Evolutionary conservation across 2,797 vertebrate species (phyloP).

Genomic region (Sphenodon punctatus): DNA sequence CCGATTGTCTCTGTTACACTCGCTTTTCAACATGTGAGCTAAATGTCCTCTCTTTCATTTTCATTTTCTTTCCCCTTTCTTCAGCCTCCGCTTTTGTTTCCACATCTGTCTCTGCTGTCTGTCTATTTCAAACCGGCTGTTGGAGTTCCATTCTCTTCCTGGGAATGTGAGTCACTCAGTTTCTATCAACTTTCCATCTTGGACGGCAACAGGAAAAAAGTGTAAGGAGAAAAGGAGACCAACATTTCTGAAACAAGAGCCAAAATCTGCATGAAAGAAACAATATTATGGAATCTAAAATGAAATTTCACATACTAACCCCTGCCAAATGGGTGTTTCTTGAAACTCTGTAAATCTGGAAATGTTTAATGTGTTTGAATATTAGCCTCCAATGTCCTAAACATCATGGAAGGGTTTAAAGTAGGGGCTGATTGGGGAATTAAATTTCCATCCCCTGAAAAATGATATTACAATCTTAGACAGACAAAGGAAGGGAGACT

Average conservation of each 20-base stretch:
- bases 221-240: constrained; percentile 61
- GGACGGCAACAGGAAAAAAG: constrained; percentile 50
- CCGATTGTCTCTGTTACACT: background rate
- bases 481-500: too few species aligned
- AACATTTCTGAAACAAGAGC: constrained; percentile 60
- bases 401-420: background rate
- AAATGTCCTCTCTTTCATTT: background rate
- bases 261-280: constrained; percentile 59
- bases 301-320: constrained; percentile 19
- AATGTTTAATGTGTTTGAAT: background rate
- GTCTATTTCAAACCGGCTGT: constrained; percentile 57
- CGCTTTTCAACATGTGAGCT: background rate
- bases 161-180: constrained; percentile 60
- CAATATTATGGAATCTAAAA: constrained; percentile 66
- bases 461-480: too few species aligned
- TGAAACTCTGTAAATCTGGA: constrained; percentile 66
- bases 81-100: constrained; percentile 24
- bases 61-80: constrained; percentile 21
- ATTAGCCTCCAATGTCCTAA: constrained; percentile 25
- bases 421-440: too few species aligned
- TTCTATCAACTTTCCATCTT: constrained; percentile 59
- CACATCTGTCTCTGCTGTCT: constrained; percentile 26
- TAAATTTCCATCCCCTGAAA: too few species aligned
- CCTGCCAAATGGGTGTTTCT: constrained; percentile 54
- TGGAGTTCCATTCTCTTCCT: constrained; percentile 57